Evolutionary conservation across 2,797 vertebrate genomes (phyloP).

Genomic region (Hybognathus amarus): DNA sequence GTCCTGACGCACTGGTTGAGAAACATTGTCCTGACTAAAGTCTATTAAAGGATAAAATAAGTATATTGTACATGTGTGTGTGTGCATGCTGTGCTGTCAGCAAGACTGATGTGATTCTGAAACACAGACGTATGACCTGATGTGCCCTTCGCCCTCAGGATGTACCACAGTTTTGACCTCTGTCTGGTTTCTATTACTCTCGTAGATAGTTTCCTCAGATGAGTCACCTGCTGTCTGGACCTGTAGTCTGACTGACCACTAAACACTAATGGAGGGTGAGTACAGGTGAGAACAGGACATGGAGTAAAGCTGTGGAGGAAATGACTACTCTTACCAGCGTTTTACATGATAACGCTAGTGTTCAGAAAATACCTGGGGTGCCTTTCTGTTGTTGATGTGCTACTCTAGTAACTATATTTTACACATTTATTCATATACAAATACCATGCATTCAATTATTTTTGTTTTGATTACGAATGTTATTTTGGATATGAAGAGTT

Average conservation of each 20-base stretch:
- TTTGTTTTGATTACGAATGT: too few species aligned
- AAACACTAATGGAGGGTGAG: neutral
- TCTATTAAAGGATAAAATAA: too few species aligned
- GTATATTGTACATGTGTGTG: too few species aligned
- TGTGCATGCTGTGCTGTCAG: neutral
- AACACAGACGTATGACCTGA: neutral
- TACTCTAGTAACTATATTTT: too few species aligned
- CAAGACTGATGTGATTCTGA: neutral
- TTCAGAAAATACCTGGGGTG: neutral
- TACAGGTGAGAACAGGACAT: conserved; percentile 36
- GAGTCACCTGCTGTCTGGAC: conserved; percentile 42
- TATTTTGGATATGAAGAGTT: too few species aligned
- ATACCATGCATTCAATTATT: neutral
- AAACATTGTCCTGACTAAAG: too few species aligned
- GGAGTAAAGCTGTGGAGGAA: conserved; percentile 23
- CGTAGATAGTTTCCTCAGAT: conserved; percentile 3
- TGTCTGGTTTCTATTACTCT: conserved; percentile 40
- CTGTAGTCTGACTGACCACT: conserved; percentile 22
- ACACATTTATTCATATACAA: neutral
- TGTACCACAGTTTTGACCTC: conserved; percentile 26
- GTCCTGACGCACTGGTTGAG: too few species aligned
- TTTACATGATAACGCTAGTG: conserved; percentile 1
- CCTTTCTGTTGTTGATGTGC: neutral
- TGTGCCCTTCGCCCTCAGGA: conserved; percentile 18
- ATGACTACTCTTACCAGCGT: neutral